These are phyloP conservation scores for Sebastes goodei DNA, from an alignment of 2,797 vertebrate species.

Conservation along the genomic window DNA sequence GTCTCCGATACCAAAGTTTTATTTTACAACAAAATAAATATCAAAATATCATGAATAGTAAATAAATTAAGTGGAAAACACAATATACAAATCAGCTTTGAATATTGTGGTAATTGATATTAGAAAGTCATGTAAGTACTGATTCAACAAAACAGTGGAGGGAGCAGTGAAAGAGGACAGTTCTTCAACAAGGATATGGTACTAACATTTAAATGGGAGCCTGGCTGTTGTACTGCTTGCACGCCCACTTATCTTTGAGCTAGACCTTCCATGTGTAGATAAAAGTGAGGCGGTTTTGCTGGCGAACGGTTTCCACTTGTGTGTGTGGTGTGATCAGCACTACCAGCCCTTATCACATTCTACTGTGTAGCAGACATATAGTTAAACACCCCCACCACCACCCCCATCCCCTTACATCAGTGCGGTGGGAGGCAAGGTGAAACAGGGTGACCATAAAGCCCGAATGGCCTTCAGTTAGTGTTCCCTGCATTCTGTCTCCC, in stretches of 20 bases:
- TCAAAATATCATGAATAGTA: background rate
- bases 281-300: background rate
- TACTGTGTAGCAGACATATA: conserved; percentile 5
- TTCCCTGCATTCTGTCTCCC: conserved; percentile 42
- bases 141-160: background rate
- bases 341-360: background rate
- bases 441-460: conserved; percentile 73
- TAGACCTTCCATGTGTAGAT: background rate
- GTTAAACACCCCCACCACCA: background rate
- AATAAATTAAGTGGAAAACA: background rate
- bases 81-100: background rate
- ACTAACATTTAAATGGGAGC: background rate
- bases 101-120: background rate
- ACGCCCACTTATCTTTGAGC: background rate
- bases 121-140: background rate
- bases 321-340: background rate
- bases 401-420: background rate
- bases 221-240: background rate
- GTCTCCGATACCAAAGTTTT: background rate
- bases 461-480: conserved; percentile 72
- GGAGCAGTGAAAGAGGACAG: background rate
- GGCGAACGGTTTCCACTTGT: background rate
- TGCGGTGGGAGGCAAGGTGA: conserved; percentile 56
- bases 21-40: background rate
- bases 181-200: background rate